Evolutionary conservation across 2,797 vertebrate genomes (phyloP), one percentile per base, ranked within the genome.

Genomic region (Danio choprae): DNA sequence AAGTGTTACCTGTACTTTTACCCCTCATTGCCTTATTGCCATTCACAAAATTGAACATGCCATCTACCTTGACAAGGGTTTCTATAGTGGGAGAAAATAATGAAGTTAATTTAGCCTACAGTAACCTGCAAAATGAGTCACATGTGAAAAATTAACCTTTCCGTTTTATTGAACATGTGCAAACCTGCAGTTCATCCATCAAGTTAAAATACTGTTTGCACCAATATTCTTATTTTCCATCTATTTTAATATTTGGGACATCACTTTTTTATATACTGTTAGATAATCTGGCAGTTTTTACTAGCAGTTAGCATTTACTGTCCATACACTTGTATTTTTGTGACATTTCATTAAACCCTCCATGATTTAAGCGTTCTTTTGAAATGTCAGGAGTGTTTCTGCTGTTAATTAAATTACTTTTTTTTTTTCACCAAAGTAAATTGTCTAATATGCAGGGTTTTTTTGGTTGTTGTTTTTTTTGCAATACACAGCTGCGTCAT

Each of bases 351-450:
- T 59, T 62, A 62, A 74, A 18, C 0, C n/a, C 20, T n/a, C 3
- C 11, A 29, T 62, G 11, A 62, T 50, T 60, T 38, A n/a, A 43
- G 3, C 13, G 58, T 40, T 10, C 13, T 59, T 46, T 29, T 29
- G 5, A 38, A 51, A 75, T 63, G 46, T 74, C 58, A 63, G 6
- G 2, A 5, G 72, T 40, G 0, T 29, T 78, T 40, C 48, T 48
- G 7, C 16, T 15, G 62, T 58, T 77, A 20, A 69, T 77, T n/a
- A 69, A 48, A 69, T 69, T 48, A 20, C 51, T 44, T 41, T 58
- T 4, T 5, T 6, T 10, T 41, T 59, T 77, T 36, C 16, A 46
- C 41, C 20, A 56, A 44, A 67, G 59, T 56, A 46, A 20, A 22
- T n/a, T 29, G 29, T 78, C 65, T 51, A n/a, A 51, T 40, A 40